Conservation (phyloP, 2,888 invertebrate species). For the Drosophila macrothrix region DNA sequence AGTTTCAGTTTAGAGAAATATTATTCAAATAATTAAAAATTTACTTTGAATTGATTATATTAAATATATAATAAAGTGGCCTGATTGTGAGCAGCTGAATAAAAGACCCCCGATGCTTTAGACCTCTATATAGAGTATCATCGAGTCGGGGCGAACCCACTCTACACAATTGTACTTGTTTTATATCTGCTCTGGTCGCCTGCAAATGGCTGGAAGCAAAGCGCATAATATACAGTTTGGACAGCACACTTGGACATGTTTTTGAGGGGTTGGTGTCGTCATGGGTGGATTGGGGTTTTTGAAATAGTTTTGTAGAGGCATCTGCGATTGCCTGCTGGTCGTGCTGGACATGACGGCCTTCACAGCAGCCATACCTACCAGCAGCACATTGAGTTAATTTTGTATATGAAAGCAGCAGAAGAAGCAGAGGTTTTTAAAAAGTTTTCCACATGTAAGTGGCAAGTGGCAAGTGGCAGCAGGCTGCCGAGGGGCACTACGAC, state of each 20-base stretch:
- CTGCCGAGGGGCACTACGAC: not conserved
- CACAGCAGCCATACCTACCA: constrained; percentile 23
- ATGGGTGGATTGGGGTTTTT: constrained; percentile 11
- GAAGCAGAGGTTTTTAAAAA: constrained; percentile 28
- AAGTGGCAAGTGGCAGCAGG: not conserved
- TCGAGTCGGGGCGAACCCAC: not conserved
- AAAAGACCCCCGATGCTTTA: not conserved
- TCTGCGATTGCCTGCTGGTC: constrained; percentile 41
- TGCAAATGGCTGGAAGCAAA: constrained; percentile 64
- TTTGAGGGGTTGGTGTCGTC: constrained; percentile 1
- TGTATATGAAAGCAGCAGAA: constrained; percentile 21
- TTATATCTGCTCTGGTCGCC: constrained; percentile 24
- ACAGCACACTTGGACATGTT: constrained; percentile 34
- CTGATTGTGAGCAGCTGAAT: not conserved
- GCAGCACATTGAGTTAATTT: constrained; percentile 39
- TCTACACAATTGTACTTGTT: constrained; percentile 21
- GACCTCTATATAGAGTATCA: constrained; percentile 9
- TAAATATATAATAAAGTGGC: not conserved
- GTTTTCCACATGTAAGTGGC: constrained; percentile 20
- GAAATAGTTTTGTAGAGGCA: constrained; percentile 49
- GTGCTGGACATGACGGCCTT: constrained; percentile 44
- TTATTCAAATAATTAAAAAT: not conserved
- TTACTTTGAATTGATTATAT: not conserved
- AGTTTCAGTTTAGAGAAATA: not conserved
- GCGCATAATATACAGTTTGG: constrained; percentile 41